Evolutionary conservation across 1,140 invertebrate genomes (phyloP), one percentile per base, ranked within the genome.

Genomic region (Eufriesea mexicana): DNA sequence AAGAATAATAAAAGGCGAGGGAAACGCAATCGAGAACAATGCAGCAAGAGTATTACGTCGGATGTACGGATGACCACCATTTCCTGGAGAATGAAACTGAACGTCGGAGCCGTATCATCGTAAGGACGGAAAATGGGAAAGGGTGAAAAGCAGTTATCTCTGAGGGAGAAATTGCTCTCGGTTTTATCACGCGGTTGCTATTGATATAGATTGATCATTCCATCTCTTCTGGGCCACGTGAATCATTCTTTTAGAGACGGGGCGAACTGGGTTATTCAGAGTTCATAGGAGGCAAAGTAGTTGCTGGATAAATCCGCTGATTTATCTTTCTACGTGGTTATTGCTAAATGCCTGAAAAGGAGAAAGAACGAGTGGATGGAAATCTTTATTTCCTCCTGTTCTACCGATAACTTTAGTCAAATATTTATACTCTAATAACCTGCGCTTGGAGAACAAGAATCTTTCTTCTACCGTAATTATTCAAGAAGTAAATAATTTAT

Each of bases 131-230:
- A 28, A 64, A 62, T 28, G 42, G 35, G 20, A 47, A 25, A 54
- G n/a, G 72, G 66, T 74, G 70, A 74, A 72, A 73, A 86, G 78
- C 72, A 59, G 84, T 86, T 86, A 86, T 86, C 78, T 82, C 55
- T 14, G 59, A 45, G 70, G 61, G 75, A 87, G 79, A 85, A 87
- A 88, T 88, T 87, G 87, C 79, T 85, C 81, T 68, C 54, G 74
- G 83, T 79, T 84, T 87, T 87, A 85, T 79, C 78, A 45, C 57
- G 79, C 55, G 78, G 64, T 78, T 66, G 47, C 79, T 80, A 89
- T 86, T 88, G 87, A 84, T 89, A 89, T 83, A 89, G 84, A 89
- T 89, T 83, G 86, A 88, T 89, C 84, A 81, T 77, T 66, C 47
- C 47, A 59, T 77, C 68, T 80, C 75, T 77, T 70, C 20, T 35